Base-by-base conservation (phyloP, 2,797 vertebrate genomes). In the Ceryle rudis region DNA sequence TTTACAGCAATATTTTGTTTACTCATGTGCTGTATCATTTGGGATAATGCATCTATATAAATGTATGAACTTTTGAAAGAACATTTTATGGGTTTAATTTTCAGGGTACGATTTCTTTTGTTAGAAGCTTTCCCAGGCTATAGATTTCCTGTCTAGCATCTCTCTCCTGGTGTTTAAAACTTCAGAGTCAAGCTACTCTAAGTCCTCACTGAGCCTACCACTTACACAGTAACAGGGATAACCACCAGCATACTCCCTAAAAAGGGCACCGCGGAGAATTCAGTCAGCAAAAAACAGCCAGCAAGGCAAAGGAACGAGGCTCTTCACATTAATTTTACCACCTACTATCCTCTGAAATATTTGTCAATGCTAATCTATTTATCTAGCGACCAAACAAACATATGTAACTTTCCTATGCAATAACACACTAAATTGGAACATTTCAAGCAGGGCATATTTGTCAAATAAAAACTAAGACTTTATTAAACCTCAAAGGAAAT, bases 381-480 rank as follows among this genome's bases (percentile, higher is more conserved):
- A 61, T 58, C 52, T 61, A 75, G 37, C 47, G 88, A 81, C 23
- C 69, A 55, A 82, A 91, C 29, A 90, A 83, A 81, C 23, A 44
- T 41, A 28, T n/a, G 13, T 4, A 28, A 75, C 33, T 67, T 86
- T 91, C 39, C 52, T 64, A 44, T 15, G 35, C 35, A 89, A 25
- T 66, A 78, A 44, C 10, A 83, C 18, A 72, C 9, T 29, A 78
- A 78, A 82, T 8, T 57, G 31, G 17, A 73, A 55, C 19, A 39
- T 71, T 54, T 83, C 58, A 85, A 58, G 21, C 17, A 81, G 42
- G 23, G 25, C 10, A 18, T 49, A 75, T 54, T 82, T 84, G 77
- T 95, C 71, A 71, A 58, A 82, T 22, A 37, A 92, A 83, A 96
- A 93, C 81, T 28, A 70, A 70, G 60, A 81, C 15, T 26, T 81